Conservation (phyloP, 1,140 invertebrate species). For the Probaryconus sp. region DNA sequence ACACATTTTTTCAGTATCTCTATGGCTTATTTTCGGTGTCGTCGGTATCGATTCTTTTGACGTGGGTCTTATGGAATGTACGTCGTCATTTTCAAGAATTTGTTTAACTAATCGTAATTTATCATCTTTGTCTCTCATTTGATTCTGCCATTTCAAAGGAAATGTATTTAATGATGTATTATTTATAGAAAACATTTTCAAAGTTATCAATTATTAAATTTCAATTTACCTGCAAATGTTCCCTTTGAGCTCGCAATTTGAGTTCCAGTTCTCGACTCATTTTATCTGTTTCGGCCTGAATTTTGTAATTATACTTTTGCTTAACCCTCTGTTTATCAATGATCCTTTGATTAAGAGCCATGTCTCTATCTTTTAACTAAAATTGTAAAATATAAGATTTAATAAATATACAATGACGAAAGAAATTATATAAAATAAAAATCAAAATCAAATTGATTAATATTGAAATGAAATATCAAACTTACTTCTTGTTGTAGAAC, state of each 20-base stretch:
- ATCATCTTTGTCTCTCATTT: constrained; percentile 78
- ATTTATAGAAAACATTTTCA: constrained; percentile 6
- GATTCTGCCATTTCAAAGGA: constrained; percentile 69
- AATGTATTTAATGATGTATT: no score
- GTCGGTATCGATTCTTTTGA: constrained; percentile 58
- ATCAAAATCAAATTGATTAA: constrained; percentile 10
- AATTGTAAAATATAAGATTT: constrained; percentile 3
- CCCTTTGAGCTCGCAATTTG: constrained; percentile 83
- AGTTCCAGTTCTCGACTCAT: constrained; percentile 82
- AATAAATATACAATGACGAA: constrained; percentile 2
- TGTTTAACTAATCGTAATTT: constrained; percentile 78
- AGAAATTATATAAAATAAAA: neutral
- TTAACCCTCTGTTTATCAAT: constrained; percentile 88
- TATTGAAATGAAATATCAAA: constrained; percentile 21
- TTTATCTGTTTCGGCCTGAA: constrained; percentile 85
- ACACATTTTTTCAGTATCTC: constrained; percentile 38
- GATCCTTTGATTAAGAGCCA: constrained; percentile 83
- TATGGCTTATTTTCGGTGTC: constrained; percentile 29
- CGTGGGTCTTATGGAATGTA: constrained; percentile 44
- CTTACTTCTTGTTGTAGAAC: constrained; percentile 75
- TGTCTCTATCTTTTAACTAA: constrained; percentile 83
- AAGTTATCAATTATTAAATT: constrained; percentile 9
- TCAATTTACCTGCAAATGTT: constrained; percentile 80
- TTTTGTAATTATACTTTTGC: constrained; percentile 84
- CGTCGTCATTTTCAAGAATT: constrained; percentile 75